Evolutionary conservation across 2,113 vertebrate species (phyloP).

Genomic region (Alaudala cheleensis): DNA sequence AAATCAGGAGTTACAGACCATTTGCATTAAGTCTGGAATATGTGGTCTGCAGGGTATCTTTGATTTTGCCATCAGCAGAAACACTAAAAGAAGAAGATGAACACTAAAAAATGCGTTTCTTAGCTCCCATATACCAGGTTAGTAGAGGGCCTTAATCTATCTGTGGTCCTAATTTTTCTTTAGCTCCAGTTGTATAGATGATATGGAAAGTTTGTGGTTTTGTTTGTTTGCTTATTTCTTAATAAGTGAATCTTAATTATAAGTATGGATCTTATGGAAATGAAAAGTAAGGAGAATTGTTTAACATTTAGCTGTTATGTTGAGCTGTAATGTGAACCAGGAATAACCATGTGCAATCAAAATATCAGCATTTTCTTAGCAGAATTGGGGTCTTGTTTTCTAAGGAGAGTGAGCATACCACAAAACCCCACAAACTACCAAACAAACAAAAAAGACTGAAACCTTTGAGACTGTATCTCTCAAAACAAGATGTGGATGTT

Average conservation of each 20-base stretch:
- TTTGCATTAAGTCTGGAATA: background rate
- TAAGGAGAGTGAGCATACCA: background rate
- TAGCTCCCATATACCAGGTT: background rate
- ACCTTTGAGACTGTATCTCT: background rate
- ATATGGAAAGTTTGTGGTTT: background rate
- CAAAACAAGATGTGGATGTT: background rate
- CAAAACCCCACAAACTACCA: background rate
- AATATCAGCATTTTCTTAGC: background rate
- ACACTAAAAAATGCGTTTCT: background rate
- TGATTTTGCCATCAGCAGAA: background rate
- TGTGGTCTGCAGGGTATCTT: background rate
- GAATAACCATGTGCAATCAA: background rate
- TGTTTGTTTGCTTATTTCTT: no score
- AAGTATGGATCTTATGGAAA: background rate
- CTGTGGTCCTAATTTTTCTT: background rate
- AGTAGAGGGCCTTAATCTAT: background rate
- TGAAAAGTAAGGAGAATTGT: background rate
- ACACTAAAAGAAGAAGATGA: background rate
- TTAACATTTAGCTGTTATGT: background rate
- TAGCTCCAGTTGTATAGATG: background rate
- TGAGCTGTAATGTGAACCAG: background rate
- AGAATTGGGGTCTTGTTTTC: background rate
- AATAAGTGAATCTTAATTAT: background rate
- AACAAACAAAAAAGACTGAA: rapidly evolving
- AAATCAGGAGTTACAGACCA: background rate